A percentile compares a stretch with the other conserved stretches of the same genome.
Evolutionary conservation across 2,113 vertebrate species (phyloP).

Genomic region (Megaleporinus macrocephalus): DNA sequence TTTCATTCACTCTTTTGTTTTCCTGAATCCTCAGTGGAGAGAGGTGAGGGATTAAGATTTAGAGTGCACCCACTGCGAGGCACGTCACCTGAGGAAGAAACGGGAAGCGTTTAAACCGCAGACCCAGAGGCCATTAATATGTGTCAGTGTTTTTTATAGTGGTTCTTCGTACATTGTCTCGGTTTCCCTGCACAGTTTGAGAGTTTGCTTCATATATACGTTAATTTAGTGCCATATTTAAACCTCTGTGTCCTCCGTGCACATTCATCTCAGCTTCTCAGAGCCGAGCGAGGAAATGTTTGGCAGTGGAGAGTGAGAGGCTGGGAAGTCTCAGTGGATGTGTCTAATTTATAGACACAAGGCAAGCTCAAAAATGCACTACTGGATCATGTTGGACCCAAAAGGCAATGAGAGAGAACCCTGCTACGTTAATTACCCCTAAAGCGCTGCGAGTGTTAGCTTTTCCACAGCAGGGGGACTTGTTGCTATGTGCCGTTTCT

Average conservation of each 20-base stretch:
- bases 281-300: slow-evolving; percentile 29
- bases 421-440: slow-evolving; percentile 45
- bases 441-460: slow-evolving; percentile 34
- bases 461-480: slow-evolving; percentile 51
- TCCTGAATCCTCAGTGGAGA: background rate
- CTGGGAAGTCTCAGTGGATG: background rate
- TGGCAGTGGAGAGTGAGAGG: slow-evolving; percentile 11
- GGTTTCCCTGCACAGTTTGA: background rate
- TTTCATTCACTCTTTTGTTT: slow-evolving; percentile 27
- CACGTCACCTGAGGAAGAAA: background rate
- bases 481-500: slow-evolving; percentile 46
- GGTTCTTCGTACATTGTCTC: background rate
- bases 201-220: background rate
- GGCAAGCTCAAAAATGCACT: background rate
- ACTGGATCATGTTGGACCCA: background rate
- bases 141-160: slow-evolving; percentile 1
- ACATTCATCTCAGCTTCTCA: slow-evolving; percentile 8
- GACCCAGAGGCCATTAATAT: slow-evolving; percentile 17
- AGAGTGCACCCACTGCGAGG: background rate
- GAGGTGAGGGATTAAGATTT: background rate
- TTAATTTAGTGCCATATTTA: background rate
- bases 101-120: background rate
- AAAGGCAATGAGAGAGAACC: background rate
- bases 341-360: slow-evolving; percentile 37
- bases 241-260: background rate